phyloP scores from a whole-genome alignment of 2,113 vertebrate genomes.

The Nipponia nippon region DNA sequence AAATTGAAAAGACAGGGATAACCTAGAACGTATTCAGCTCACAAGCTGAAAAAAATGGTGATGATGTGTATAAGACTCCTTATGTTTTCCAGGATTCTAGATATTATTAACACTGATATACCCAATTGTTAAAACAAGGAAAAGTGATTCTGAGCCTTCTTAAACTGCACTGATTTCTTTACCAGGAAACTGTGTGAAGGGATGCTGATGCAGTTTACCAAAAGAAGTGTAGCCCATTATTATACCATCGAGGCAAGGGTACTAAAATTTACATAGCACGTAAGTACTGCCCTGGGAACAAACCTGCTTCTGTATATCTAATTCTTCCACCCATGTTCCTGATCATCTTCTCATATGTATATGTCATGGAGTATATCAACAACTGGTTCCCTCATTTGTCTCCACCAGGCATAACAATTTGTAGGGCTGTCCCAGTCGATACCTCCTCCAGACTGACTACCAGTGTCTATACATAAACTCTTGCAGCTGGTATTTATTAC shows the following conservation, averaged over 20 bases:
- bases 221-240: not conserved
- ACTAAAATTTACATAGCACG: not conserved
- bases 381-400: not conserved
- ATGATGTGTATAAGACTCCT: not conserved
- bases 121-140: not conserved
- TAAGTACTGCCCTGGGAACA: not conserved
- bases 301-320: not conserved
- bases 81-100: not conserved
- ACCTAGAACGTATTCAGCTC: not conserved
- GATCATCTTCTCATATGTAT: not conserved
- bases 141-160: not conserved
- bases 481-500: not conserved
- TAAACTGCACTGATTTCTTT: not conserved
- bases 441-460: not conserved
- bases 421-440: not conserved
- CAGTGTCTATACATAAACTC: not conserved
- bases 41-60: not conserved
- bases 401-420: not conserved
- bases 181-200: not conserved
- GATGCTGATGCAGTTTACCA: not conserved
- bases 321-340: not conserved
- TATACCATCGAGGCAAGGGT: not conserved
- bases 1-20: not conserved
- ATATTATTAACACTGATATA: not conserved
- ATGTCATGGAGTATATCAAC: not conserved